Conservation (phyloP, 2,888 invertebrate genomes). For the Drosophila tripunctata region DNA sequence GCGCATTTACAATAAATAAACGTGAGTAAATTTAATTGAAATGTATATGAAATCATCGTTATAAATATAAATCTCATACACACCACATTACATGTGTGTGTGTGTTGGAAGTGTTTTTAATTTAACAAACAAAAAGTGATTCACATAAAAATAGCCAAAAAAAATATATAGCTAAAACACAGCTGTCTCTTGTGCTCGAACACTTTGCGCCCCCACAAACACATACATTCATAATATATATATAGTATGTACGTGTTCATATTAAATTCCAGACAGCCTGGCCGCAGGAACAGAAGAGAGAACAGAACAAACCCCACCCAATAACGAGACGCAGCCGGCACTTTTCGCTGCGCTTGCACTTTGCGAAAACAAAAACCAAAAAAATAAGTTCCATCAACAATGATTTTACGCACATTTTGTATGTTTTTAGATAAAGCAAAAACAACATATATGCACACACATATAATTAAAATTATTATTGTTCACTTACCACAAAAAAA, state of each 20-base stretch:
- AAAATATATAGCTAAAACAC: constrained; percentile 44
- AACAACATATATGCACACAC: constrained; percentile 12
- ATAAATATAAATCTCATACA: constrained; percentile 54
- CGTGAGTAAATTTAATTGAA: constrained; percentile 36
- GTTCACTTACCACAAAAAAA: constrained; percentile 53
- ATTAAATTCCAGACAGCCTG: constrained; percentile 56
- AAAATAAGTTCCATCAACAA: not conserved
- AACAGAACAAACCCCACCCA: constrained; percentile 54
- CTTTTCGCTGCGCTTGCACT: constrained; percentile 40
- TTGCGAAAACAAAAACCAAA: constrained; percentile 4
- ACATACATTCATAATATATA: not conserved
- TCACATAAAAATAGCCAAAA: constrained; percentile 71
- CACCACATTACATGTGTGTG: constrained; percentile 20
- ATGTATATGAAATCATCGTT: constrained; percentile 69
- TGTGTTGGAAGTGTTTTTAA: constrained; percentile 46
- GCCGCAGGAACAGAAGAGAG: constrained; percentile 42
- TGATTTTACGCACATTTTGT: constrained; percentile 49
- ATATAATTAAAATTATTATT: constrained; percentile 9
- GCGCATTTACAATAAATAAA: constrained; percentile 30
- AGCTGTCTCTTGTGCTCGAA: constrained; percentile 66
- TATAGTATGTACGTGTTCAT: constrained; percentile 28
- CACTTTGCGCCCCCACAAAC: constrained; percentile 43
- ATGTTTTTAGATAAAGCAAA: constrained; percentile 35
- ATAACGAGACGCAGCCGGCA: constrained; percentile 51
- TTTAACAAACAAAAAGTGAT: constrained; percentile 74